These are phyloP conservation scores for Myotis pilosus DNA, from an alignment of 2,797 vertebrate genomes.

Conservation along the genomic window DNA sequence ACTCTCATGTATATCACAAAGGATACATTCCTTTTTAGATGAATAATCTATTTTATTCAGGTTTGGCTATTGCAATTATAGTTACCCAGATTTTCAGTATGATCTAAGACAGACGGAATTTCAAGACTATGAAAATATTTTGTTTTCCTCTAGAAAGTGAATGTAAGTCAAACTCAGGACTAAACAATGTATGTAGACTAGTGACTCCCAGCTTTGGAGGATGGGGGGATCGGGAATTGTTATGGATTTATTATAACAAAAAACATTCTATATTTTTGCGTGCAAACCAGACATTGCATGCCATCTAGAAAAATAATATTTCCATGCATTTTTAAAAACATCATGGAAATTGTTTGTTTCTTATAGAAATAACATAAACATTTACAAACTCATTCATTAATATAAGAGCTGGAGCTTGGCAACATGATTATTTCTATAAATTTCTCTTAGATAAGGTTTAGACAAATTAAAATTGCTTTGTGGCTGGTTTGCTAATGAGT, in stretches of 20 bases:
- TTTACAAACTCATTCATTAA: neutral
- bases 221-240: neutral
- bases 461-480: neutral
- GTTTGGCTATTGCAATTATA: neutral
- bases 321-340: neutral
- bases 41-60: neutral
- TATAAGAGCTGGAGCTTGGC: neutral
- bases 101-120: neutral
- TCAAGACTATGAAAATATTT: neutral
- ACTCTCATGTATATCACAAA: neutral
- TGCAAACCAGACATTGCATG: neutral
- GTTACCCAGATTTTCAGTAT: neutral
- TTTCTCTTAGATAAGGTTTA: neutral
- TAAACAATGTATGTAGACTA: neutral
- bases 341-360: accelerated
- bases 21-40: neutral
- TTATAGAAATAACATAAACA: neutral
- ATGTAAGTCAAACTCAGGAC: neutral
- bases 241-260: neutral
- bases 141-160: neutral
- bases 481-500: neutral
- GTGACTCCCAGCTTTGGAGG: neutral
- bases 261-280: neutral
- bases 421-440: neutral
- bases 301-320: neutral